These are phyloP conservation scores for Phytoseiulus persimilis DNA, from an alignment of 2,888 invertebrate species.

Conservation along the genomic window DNA sequence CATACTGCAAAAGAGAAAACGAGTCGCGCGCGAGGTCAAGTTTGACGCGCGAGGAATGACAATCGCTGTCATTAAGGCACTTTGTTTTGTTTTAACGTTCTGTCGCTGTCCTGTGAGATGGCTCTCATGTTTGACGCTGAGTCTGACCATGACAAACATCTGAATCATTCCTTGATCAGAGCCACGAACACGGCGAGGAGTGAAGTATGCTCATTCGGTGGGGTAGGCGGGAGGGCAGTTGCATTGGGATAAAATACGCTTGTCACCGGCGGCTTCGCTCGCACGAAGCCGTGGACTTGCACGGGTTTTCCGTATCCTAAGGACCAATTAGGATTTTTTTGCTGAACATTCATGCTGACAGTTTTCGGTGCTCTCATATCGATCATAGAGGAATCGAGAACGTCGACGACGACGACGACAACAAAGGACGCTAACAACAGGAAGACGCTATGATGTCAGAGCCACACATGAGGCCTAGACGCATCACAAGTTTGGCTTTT, in stretches of 20 bases:
- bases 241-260: conserved; percentile 26
- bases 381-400: not conserved
- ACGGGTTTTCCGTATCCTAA: not conserved
- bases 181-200: not conserved
- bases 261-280: conserved; percentile 23
- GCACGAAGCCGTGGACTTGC: conserved; percentile 35
- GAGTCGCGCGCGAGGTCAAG: not conserved
- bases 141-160: not conserved
- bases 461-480: not conserved
- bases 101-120: not conserved
- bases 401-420: not conserved
- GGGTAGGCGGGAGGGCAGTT: not conserved
- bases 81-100: not conserved
- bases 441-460: not conserved
- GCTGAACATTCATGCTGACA: not conserved
- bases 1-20: not conserved
- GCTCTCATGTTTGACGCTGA: not conserved
- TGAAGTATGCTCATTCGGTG: not conserved
- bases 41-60: not conserved
- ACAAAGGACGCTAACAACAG: not conserved
- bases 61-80: not conserved
- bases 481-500: not conserved
- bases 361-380: not conserved
- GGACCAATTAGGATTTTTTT: not conserved
- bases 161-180: not conserved